Base-by-base conservation (phyloP, 1,140 invertebrate genomes). In the Drosophila obscura region DNA sequence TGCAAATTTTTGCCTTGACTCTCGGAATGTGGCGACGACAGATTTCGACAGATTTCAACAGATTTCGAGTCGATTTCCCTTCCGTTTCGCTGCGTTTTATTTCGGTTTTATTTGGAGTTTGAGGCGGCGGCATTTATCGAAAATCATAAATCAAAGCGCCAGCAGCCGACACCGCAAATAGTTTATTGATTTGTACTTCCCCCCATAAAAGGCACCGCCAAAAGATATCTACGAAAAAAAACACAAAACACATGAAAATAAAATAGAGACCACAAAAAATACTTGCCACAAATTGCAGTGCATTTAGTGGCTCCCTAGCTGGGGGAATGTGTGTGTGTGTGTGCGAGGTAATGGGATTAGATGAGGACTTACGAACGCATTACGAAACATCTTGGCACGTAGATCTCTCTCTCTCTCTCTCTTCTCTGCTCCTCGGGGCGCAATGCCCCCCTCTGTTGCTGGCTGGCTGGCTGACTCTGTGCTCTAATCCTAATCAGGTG, bases 341-440 rank as follows among this genome's bases (percentile, higher is more conserved):
- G 51, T 44, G 39, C 15, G 24, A 56, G 48, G 45, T 84, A 84
- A 84, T 84, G 80, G 80, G 80, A 84, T 84, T 84, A 84, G 66
- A 45, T 56, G n/a, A 43, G 50, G 80, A 77, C 80, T 84, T 84
- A 84, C 73, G 55, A 77, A 84, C 80, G 81, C 80, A 84, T 84
- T 84, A 84, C 66, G 49, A 22, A 61, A 66, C 64, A 31, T 69
- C 66, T 69, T 41, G 66, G 71, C 80, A 79, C 80, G 75, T 82
- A 71, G 28, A 46, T 16, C 24, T 31, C 51, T 35, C 15, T 9
- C 22, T 5, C 51, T 7, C 28, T n/a, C 26, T 4, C 15, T 28
- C 22, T 1, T 6, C 19, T 26, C 3, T 31, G 7, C 43, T 26
- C 8, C n/a, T 48, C 22, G 31, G 31, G 31, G 31, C 31, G 31